Evolutionary conservation across 1,140 invertebrate genomes (phyloP), one percentile per base, ranked within the genome.

Genomic region (Bombus impatiens): DNA sequence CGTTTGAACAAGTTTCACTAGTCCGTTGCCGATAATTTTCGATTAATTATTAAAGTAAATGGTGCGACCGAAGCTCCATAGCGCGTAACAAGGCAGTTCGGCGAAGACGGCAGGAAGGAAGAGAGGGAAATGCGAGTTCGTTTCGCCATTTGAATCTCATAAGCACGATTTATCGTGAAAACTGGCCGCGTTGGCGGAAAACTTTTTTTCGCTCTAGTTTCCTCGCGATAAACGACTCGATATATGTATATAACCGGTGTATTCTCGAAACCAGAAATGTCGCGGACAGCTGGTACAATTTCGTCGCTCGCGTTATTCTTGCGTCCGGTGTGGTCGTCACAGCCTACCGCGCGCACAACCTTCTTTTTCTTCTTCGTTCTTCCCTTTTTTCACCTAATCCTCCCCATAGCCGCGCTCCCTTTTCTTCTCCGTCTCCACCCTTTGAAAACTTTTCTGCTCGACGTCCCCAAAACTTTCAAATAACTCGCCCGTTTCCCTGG

Each of bases 361-460:
- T 83, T 67, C 77, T 78, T 59, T 40, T 77, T 57, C 70, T 59
- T 65, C 32, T 79, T 53, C 47, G 18, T 68, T 65, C 83, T 42
- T 68, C 68, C 67, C 44, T 10, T 12, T 37, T 25, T 37, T 15
- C 5, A 70, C 32, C 37, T 53, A 32, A 67, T 28, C 18, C 40
- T 8, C 25, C 4, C 62, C 35, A 32, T 62, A 10, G 25, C 70
- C 18, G 1, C 1, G n/a, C 8, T 8, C 40, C 62, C 28, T 70
- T 71, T 37, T 22, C 62, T 57, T 37, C 37, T 42, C 18, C 37
- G 32, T 75, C 47, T 75, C 74, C 78, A 68, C 74, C 86, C 88
- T 91, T 91, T 88, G 82, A 88, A 91, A 91, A 91, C 88, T 91
- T 91, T 91, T 89, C 88, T 89, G 87, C 90, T 91, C 88, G 83